phyloP scores from a whole-genome alignment of 2,797 vertebrate genomes.

The Sebastes elongatus region DNA sequence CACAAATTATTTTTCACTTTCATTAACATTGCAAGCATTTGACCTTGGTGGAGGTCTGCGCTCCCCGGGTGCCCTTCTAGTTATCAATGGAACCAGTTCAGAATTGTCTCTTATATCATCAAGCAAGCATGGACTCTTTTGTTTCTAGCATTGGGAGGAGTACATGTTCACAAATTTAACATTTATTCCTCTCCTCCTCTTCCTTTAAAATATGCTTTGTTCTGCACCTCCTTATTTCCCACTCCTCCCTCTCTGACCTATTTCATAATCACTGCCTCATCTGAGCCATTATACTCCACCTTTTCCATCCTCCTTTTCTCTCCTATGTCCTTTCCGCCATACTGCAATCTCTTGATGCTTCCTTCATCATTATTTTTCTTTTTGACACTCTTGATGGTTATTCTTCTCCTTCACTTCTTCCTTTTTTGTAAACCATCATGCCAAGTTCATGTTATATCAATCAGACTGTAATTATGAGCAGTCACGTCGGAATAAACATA shows the following conservation, averaged over 20 bases:
- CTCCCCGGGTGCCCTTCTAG: neutral
- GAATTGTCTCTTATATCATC: conserved; percentile 6
- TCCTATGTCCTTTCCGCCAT: neutral
- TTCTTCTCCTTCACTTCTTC: neutral
- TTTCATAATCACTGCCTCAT: conserved; percentile 34
- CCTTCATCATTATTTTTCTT: conserved; percentile 5
- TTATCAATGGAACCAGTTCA: neutral
- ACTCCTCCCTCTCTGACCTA: conserved; percentile 5
- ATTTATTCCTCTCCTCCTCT: conserved; percentile 6
- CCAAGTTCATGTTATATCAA: neutral
- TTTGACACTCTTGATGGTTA: neutral
- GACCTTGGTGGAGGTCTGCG: neutral
- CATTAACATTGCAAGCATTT: neutral
- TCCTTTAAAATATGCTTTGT: conserved; percentile 14
- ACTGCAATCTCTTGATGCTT: neutral
- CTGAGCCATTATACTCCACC: conserved; percentile 13
- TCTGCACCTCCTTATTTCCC: neutral
- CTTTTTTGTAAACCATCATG: neutral
- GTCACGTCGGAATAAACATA: neutral
- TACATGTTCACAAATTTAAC: conserved; percentile 4
- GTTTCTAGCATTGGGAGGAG: neutral
- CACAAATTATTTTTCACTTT: neutral
- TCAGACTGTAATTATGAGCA: neutral
- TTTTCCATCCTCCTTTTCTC: neutral
- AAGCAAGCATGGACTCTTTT: neutral